Conservation (phyloP, 2,888 invertebrate genomes). For the Hoplodrina ambigua region DNA sequence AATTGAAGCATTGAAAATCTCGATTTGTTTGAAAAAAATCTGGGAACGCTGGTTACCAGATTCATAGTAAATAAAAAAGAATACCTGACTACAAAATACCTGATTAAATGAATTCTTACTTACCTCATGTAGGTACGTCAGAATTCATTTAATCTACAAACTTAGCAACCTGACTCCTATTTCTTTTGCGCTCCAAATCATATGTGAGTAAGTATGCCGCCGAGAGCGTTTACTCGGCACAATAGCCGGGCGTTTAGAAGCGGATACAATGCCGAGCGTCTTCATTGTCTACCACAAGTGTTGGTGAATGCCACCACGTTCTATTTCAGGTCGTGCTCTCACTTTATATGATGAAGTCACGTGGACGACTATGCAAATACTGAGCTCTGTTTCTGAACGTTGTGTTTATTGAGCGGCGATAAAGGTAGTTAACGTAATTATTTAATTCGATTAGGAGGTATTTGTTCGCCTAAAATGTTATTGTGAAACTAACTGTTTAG, state of each 20-base stretch:
- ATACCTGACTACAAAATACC: no score
- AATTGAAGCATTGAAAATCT: no score
- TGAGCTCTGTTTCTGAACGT: constrained; percentile 16
- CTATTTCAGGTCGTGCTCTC: constrained; percentile 48
- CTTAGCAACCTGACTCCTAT: background rate
- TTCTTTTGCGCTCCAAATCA: constrained; percentile 11
- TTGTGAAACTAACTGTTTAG: no score
- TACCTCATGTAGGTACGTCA: no score
- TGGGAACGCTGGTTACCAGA: no score
- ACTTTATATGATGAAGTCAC: constrained; percentile 46
- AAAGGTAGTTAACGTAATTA: background rate
- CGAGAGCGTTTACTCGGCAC: constrained; percentile 56
- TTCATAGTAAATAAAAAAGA: no score
- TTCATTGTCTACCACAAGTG: constrained; percentile 60
- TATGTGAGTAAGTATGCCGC: constrained; percentile 38
- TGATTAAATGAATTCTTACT: background rate
- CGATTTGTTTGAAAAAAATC: no score
- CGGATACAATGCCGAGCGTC: constrained; percentile 58
- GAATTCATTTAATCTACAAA: no score
- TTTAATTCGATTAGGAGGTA: no score
- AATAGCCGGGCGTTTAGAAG: constrained; percentile 60
- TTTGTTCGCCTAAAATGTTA: background rate
- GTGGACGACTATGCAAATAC: constrained; percentile 49
- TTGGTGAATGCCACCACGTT: constrained; percentile 37
- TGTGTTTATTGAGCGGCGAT: background rate